Evolutionary conservation across 2,797 vertebrate genomes (phyloP), one percentile per base, ranked within the genome.

Genomic region (Anniella stebbinsi): DNA sequence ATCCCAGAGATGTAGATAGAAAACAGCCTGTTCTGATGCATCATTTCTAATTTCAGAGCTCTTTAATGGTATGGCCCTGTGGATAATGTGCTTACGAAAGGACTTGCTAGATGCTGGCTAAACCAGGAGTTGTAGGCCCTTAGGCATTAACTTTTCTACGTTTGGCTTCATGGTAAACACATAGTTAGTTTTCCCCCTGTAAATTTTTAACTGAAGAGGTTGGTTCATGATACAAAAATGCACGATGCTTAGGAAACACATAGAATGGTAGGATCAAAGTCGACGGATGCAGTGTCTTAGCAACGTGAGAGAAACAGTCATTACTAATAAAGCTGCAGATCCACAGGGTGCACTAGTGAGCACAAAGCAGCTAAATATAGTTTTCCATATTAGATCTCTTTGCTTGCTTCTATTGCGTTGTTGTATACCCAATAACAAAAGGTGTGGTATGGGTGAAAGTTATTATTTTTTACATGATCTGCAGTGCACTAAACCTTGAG

Each of bases 401-500:
- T 70, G 38, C 67, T 87, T 41, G 60, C 88, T 88, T 4, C 0
- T 91, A n/a, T 88, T 83, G 54, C 80, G 1, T 0, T 87, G 89
- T 54, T 80, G 63, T 92, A 81, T 91, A 38, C 63, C 33, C 91
- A 89, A 88, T 83, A 92, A 93, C 90, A 95, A 89, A 84, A 93
- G 87, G 69, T 86, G 0, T 66, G 94, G 89, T 2, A 80, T 86
- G 93, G 67, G 87, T 0, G 89, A 90, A 15, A 93, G 21, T 57
- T 90, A 3, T 45, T 45, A 6, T 45, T 85, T 91, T 92, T 75
- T 0, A 88, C 93, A 93, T 94, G 69, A 91, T 86, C 88, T 92
- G 83, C 21, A 91, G 75, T 94, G 89, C 93, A 86, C 91, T 94
- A 89, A 95, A 92, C 77, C 94, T 95, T 69, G 84, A 96, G 93